Base-by-base conservation (phyloP, 2,888 invertebrate genomes). In the Frankliniella fusca region DNA sequence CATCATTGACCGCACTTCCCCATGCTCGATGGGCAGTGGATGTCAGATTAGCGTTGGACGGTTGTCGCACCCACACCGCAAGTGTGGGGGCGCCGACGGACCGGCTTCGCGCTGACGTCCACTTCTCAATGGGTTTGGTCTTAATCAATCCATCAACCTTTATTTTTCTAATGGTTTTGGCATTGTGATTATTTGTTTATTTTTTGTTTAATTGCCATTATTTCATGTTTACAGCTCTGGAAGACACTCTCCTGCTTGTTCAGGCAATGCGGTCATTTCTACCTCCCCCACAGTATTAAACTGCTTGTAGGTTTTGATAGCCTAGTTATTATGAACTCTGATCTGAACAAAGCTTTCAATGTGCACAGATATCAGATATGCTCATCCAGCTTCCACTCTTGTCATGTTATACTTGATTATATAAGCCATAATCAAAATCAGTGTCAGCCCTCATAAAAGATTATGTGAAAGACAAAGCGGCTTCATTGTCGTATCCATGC, bases 241-340 rank as follows among this genome's bases (percentile, higher is more conserved):
- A 95, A 90, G 95, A 95, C 87, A 95, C 95, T 79, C 95, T 95
- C 87, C 95, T 95, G 88, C 89, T 95, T 87, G 95, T 95, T 83
- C 95, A 95, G 87, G 95, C 95, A 15, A 89, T 95, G 85, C 91
- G 95, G 82, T 95, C 94, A 87, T 95, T 94, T 87, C 88, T 61
- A 61, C 18, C 18, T 61, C n/a, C 18, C 61, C n/a, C 20, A 61
- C n/a, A 61, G 61, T 61, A 61, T 20, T 95, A 87, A 61, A 61
- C 20, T 61, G 15, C 61, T 18, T 54, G 54, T 5, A 54, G 54
- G 18, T n/a, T 61, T 61, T 15, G 8, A 61, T 18, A 61, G 61
- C 15, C 61, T 61, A 20, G 10, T 61, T 54, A 18, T 9, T 15
- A 20, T 7, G 20, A 61, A 11, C 10, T 15, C n/a, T 61, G n/a